Conservation (phyloP, 2,888 invertebrate genomes). For the Eugnorisma glareosa region DNA sequence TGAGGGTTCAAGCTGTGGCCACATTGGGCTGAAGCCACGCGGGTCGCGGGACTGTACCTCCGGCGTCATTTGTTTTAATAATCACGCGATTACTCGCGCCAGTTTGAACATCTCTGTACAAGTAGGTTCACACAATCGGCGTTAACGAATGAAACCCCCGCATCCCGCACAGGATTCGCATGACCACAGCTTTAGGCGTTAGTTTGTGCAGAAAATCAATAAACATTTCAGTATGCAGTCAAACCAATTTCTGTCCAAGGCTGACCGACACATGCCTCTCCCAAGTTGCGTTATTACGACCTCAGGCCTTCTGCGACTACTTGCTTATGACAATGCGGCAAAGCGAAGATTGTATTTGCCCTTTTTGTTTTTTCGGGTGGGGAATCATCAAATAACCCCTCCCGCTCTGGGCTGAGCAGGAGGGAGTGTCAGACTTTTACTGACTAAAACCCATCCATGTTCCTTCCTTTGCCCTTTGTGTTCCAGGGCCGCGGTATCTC, state of each 20-base stretch:
- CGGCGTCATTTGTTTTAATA: background rate
- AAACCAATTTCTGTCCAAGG: background rate
- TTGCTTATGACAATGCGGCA: background rate
- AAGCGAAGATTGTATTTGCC: background rate
- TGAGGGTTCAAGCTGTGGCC: conserved; percentile 4
- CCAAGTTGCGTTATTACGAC: background rate
- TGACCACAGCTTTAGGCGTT: background rate
- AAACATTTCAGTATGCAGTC: background rate
- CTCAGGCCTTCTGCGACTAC: too few species aligned
- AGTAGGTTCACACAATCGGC: background rate
- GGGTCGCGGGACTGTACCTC: background rate
- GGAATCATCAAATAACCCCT: too few species aligned
- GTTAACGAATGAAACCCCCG: background rate
- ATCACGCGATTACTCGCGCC: background rate
- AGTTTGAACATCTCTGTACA: background rate
- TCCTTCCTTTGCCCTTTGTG: too few species aligned
- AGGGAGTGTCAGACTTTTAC: too few species aligned
- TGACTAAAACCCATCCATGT: too few species aligned
- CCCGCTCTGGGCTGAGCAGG: too few species aligned
- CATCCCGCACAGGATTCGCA: background rate
- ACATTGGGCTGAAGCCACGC: too few species aligned
- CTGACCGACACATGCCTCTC: too few species aligned
- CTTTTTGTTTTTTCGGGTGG: too few species aligned
- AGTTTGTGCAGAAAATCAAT: background rate
- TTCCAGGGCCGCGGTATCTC: too few species aligned